These are phyloP conservation scores for Euwallacea fornicatus DNA, from an alignment of 1,140 invertebrate species.

Conservation along the genomic window DNA sequence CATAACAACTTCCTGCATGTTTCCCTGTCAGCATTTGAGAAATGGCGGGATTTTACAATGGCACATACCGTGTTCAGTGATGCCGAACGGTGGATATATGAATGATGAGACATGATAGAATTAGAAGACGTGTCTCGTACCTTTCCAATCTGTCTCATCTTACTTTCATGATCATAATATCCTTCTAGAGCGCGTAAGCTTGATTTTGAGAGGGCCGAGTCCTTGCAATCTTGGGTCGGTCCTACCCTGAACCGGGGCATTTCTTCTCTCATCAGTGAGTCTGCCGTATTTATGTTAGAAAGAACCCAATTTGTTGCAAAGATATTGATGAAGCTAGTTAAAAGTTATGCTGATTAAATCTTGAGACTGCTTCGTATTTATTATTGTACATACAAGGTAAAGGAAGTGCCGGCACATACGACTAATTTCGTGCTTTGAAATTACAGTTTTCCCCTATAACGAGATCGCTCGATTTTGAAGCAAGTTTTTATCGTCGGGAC, in stretches of 20 bases:
- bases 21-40: too few relatives aligned
- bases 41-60: too few relatives aligned
- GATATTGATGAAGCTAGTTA: slow-evolving; percentile 39
- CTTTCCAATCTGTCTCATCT: not conserved
- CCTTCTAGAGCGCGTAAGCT: too few relatives aligned
- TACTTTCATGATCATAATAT: not conserved
- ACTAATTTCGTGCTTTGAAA: slow-evolving; percentile 38
- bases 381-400: slow-evolving; percentile 36
- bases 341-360: slow-evolving; percentile 41
- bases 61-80: not conserved
- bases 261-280: not conserved
- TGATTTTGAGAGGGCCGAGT: too few relatives aligned
- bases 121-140: not conserved
- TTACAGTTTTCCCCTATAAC: slow-evolving; percentile 32
- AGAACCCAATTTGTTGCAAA: slow-evolving; percentile 35
- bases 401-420: slow-evolving; percentile 28
- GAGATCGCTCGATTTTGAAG: slow-evolving; percentile 12
- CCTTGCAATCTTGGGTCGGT: too few relatives aligned
- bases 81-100: not conserved
- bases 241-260: too few relatives aligned
- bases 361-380: slow-evolving; percentile 31
- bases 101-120: not conserved
- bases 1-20: too few relatives aligned
- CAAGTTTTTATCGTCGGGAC: not conserved
- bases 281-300: slow-evolving; percentile 28